Evolutionary conservation across 2,888 invertebrate species (phyloP), one percentile per base, ranked within the genome.

Genomic region (Drosophila recens): DNA sequence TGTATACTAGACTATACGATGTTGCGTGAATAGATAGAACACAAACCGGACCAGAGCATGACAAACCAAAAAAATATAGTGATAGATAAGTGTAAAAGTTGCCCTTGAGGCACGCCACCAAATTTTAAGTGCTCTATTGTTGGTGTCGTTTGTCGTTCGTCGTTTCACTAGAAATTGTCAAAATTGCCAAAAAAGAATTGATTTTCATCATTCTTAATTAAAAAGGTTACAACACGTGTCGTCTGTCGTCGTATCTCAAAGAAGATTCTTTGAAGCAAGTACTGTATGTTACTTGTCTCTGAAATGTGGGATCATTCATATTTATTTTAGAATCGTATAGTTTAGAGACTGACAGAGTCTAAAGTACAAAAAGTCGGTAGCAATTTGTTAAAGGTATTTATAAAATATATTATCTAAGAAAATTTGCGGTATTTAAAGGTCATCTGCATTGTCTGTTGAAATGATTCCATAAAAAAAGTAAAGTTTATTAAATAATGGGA

Each of bases 151-250:
- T 11, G 10, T 27, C 27, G 30, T 1, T 30, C 30, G 30, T 68
- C 53, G n/a, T 20, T 49, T 63, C 59, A 49, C 30, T 33, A 59
- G 40, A 57, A 57, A 57, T 76, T 69, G 64, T 57, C 42, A 34
- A 58, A 78, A 72, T 65, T 62, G 58, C 49, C 64, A 61, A 71
- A 69, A 82, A 59, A 43, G 38, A 53, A 38, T 65, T 49, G 59
- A 59, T 82, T 85, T 85, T 75, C 72, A 77, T 75, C 72, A 80
- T 69, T 75, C 27, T 71, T 42, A 72, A 78, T 85, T 75, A 67
- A 67, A 67, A 36, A 54, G 57, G 42, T 49, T 51, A 58, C 56
- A 68, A 68, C 56, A 56, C 51, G 48, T 34, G 61, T 17, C 34
- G 61, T 17, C 40, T 10, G 30, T 23, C 23, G 49, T 48, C 10